These are phyloP conservation scores for Pseudolycoriella hygida DNA, from an alignment of 2,888 invertebrate genomes.

Conservation along the genomic window DNA sequence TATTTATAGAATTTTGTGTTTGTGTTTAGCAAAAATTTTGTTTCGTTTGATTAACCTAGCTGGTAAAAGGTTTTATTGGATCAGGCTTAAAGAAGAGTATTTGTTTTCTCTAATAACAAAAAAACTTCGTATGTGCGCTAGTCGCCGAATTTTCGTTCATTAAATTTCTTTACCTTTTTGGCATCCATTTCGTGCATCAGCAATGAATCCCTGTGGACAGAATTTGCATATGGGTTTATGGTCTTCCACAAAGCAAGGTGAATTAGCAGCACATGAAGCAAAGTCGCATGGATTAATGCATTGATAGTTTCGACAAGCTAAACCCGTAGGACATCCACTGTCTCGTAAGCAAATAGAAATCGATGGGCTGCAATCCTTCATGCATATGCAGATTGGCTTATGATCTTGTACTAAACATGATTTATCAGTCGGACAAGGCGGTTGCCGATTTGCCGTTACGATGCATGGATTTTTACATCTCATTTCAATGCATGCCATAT, in stretches of 20 bases:
- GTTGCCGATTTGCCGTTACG: constrained; percentile 33
- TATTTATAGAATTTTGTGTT: too few species aligned
- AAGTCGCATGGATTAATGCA: constrained; percentile 81
- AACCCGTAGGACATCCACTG: constrained; percentile 67
- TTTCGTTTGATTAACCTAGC: constrained; percentile 2
- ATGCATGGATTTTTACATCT: constrained; percentile 79
- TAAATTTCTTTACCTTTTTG: constrained; percentile 66
- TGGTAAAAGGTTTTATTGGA: background rate
- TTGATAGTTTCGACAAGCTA: constrained; percentile 75
- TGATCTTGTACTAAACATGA: constrained; percentile 79
- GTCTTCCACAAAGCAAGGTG: constrained; percentile 86
- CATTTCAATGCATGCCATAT: constrained; percentile 66
- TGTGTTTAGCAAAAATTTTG: background rate
- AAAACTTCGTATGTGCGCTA: constrained; percentile 6
- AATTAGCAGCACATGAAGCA: constrained; percentile 65
- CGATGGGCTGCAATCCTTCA: constrained; percentile 70
- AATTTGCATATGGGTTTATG: constrained; percentile 92
- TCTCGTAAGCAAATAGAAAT: constrained; percentile 79
- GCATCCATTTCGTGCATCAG: constrained; percentile 85
- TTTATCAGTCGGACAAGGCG: constrained; percentile 65
- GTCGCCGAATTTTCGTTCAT: constrained; percentile 5
- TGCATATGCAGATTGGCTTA: constrained; percentile 69
- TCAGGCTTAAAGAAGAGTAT: constrained; percentile 5
- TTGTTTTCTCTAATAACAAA: background rate
- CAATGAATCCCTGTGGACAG: constrained; percentile 84